Conservation (phyloP, 2,888 invertebrate species). For the Eristalis pertinax region DNA sequence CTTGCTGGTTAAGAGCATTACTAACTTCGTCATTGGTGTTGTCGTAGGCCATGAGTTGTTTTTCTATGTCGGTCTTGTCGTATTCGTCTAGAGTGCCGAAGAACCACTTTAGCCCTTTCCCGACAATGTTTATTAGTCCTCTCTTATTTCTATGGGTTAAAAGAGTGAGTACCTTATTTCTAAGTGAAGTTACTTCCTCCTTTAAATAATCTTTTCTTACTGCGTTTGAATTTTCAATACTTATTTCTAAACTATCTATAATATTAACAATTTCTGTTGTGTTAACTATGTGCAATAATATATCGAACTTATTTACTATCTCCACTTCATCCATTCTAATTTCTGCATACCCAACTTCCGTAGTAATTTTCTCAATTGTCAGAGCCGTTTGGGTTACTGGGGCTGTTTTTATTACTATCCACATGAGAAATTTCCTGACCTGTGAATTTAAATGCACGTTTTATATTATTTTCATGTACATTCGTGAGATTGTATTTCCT, state of each 20-base stretch:
- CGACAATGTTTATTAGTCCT: neutral
- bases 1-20: too few species aligned
- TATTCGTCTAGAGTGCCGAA: neutral
- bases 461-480: too few species aligned
- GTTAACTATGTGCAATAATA: neutral
- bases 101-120: neutral
- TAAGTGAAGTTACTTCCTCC: too few species aligned
- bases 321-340: too few species aligned
- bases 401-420: too few species aligned
- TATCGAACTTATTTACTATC: neutral
- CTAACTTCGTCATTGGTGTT: neutral
- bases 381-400: neutral
- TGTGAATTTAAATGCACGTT: too few species aligned
- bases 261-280: too few species aligned
- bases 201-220: neutral
- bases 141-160: neutral
- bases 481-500: too few species aligned
- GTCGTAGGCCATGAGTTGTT: neutral
- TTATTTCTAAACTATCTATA: neutral
- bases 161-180: neutral
- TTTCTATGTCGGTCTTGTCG: neutral
- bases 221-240: constrained; percentile 1
- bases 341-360: neutral
- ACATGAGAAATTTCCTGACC: too few species aligned
- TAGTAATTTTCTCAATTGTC: constrained; percentile 3